Evolutionary conservation across 2,888 invertebrate genomes (phyloP), one percentile per base, ranked within the genome.

Genomic region (Tetragonula carbonaria): DNA sequence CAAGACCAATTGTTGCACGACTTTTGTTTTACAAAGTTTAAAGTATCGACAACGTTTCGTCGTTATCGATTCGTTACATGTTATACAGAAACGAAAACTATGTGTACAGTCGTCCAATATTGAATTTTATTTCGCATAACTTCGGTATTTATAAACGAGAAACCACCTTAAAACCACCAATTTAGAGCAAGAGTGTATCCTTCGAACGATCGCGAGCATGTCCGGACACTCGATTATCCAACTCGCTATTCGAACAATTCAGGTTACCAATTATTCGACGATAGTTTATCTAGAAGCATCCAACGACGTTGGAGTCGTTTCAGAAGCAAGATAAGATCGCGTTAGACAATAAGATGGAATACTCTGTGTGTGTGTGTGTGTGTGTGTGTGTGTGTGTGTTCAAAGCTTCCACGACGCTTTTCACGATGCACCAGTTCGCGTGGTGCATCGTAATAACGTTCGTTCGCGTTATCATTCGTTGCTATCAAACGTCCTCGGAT

Each of bases 401-500:
- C 62, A 28, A 62, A 73, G 62, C 76, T 82, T 68, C 72, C 76
- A 50, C 59, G 59, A 53, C 45, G 18, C 68, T 51, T 50, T 16
- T 23, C 16, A 21, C 4, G 62, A 62, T 82, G 38, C 67, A 53
- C 21, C 50, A 55, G 55, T 62, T 83, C 77, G 83, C 83, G 76
- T 83, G 45, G 83, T 73, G 65, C 76, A n/a, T 66, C 59, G 63
- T 33, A 65, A 76, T 82, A 82, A 82, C 62, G 33, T 77, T 83
- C 62, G 45, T 55, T 13, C 33, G 23, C 13, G 6, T 28, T 83
- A 83, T 83, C 83, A 51, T 51, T 6, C 51, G 28, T 50, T 33
- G 83, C 28, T 83, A 83, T 83, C 82, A 76, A 73, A 73, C 82
- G 83, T 82, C 83, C 83, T 82, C 63, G 83, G 82, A 68, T 83